These are phyloP conservation scores for Rattus norvegicus DNA, from an alignment of 2,113 vertebrate genomes.

Conservation along the genomic window GRCr8 NC_086026.1:53891501-53892000, in stretches of 20 bases:
- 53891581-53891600: background rate
- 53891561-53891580: background rate
- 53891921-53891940: background rate
- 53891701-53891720: background rate
- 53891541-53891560: background rate
- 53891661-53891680: background rate
- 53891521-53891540: background rate
- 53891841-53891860: background rate
- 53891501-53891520: background rate
- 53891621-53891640: too few relatives aligned
- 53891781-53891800: too few relatives aligned
- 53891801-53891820: background rate
- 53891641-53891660: background rate
- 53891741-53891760: background rate
- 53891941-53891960: background rate
- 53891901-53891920: background rate
- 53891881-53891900: background rate
- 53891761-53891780: background rate
- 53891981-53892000: background rate
- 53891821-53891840: background rate
- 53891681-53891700: background rate
- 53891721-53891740: too few relatives aligned
- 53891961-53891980: background rate
- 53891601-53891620: background rate
- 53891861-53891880: too few relatives aligned